phyloP scores from a whole-genome alignment of 2,797 vertebrate genomes.

The Melanogrammus aeglefinus region DNA sequence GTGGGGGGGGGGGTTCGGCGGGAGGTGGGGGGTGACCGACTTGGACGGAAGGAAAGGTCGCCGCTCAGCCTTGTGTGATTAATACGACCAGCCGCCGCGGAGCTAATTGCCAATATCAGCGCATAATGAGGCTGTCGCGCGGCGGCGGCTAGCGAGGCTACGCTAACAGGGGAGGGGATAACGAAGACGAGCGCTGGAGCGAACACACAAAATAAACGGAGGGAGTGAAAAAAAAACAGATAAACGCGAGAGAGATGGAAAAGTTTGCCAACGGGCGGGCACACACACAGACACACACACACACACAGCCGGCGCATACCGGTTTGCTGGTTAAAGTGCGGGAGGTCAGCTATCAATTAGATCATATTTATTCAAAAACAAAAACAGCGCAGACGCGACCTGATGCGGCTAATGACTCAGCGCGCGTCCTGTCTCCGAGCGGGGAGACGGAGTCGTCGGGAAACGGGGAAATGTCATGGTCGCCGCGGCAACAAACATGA shows the following conservation, averaged over 20 bases:
- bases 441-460: constrained; percentile 59
- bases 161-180: constrained; percentile 32
- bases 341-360: constrained; percentile 72
- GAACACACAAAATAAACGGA: constrained; percentile 4
- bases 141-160: constrained; percentile 56
- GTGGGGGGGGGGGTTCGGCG: constrained; percentile 46
- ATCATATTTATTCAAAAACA: constrained; percentile 69
- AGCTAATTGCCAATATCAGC: constrained; percentile 68
- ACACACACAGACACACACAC: background rate
- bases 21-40: constrained; percentile 58
- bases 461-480: constrained; percentile 68
- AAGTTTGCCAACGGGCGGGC: constrained; percentile 25
- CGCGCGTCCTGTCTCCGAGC: constrained; percentile 51
- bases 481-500: constrained; percentile 72
- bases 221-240: constrained; percentile 5
- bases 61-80: constrained; percentile 81
- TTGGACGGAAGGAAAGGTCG: constrained; percentile 78
- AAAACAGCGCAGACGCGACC: constrained; percentile 64
- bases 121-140: constrained; percentile 12
- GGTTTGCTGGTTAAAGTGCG: constrained; percentile 59
- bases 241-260: constrained; percentile 11
- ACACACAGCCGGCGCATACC: constrained; percentile 20
- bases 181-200: background rate
- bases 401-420: constrained; percentile 67
- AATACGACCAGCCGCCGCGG: constrained; percentile 81